Evolutionary conservation across 2,797 vertebrate genomes (phyloP).

Genomic region (Octomys mimax): DNA sequence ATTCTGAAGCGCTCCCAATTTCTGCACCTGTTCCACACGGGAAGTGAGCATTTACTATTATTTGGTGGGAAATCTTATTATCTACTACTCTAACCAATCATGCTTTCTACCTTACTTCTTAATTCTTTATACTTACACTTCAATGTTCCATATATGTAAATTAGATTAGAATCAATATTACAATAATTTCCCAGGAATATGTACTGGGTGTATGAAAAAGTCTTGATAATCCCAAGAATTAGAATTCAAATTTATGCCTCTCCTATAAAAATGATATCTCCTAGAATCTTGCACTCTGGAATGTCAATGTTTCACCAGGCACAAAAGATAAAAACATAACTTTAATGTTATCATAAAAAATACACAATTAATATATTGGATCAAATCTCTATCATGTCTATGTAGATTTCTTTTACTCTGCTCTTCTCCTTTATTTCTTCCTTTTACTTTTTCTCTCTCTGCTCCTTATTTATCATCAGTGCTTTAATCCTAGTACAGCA

Average conservation of each 20-base stretch:
- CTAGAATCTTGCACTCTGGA: neutral
- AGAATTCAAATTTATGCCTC: neutral
- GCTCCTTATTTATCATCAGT: neutral
- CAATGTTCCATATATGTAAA: neutral
- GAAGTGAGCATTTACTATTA: neutral
- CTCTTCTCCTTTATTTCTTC: neutral
- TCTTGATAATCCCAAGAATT: neutral
- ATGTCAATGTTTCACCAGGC: neutral
- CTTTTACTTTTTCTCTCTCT: neutral
- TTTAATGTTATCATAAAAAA: neutral
- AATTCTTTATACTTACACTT: neutral
- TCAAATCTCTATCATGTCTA: neutral
- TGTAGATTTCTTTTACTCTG: neutral
- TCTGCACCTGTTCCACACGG: neutral
- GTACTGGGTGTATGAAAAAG: neutral
- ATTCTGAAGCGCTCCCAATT: constrained; percentile 22
- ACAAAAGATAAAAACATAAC: neutral
- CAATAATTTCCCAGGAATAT: neutral
- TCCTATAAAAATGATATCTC: constrained; percentile 15
- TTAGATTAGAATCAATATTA: neutral
- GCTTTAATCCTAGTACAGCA: neutral
- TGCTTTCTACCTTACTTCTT: neutral
- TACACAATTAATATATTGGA: neutral
- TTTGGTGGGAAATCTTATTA: neutral
- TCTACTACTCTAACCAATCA: neutral